Base-by-base conservation (phyloP, 2,888 invertebrate species). In the Biston stratarius region DNA sequence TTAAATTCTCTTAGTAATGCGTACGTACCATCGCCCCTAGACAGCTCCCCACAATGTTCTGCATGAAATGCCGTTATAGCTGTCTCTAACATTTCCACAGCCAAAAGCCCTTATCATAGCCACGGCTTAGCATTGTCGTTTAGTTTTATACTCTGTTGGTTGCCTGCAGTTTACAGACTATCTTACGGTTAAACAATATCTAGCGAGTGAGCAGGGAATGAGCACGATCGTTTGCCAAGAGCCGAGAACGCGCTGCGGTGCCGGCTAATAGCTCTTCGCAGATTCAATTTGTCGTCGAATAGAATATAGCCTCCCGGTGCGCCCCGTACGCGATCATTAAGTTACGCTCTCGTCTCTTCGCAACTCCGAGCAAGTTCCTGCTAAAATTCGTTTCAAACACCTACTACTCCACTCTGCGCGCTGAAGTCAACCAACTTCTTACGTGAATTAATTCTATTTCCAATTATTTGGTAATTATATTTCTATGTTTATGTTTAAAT, bases 201-300 rank as follows among this genome's bases (percentile, higher is more conserved):
- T 81, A 77, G 77, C 71, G 72, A 77, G 78, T 79, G 81, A 82
- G 77, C 80, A 69, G 69, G 78, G 82, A 84, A 88, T 84, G 84
- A 86, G 83, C 85, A 83, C 82, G 87, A 84, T 88, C 86, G 83
- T 85, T 86, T 89, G 88, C 86, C 87, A 85, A 85, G 85, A 83
- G 82, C 81, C 81, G 79, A 80, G 82, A 82, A 80, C 80, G 78
- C 82, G 83, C 86, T 87, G 89, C 83, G 88, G 90, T 90, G 89
- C 87, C 86, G 83, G 87, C 90, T 92, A 91, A 92, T 92, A 91
- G 91, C 90, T 90, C 89, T 87, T 90, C 88, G 83, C 89, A 90
- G 88, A 92, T 92, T 92, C 89, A 92, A 92, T 92, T 92, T 92
- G 86, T 86, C 83, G 82, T 84, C 88, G 86, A 89, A 92, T 89